Evolutionary conservation across 2,113 vertebrate species (phyloP).

Genomic region (Aspiorhynchus laticeps): DNA sequence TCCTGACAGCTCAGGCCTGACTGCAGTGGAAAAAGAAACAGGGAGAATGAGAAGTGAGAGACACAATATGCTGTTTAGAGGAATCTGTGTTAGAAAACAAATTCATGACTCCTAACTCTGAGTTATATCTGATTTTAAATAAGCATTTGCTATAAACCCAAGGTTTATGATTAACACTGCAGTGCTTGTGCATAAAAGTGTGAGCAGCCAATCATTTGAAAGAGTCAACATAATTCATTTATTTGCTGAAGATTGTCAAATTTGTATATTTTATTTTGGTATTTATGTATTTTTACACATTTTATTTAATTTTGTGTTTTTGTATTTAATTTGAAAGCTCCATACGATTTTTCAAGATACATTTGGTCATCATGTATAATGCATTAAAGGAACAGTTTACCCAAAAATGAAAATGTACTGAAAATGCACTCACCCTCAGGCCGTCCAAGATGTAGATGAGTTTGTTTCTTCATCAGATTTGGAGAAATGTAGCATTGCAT

Average conservation of each 20-base stretch:
- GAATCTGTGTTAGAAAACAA: background rate
- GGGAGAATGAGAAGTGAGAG: background rate
- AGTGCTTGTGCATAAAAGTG: background rate
- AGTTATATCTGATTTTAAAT: no score
- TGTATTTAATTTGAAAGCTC: background rate
- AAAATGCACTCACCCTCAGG: no score
- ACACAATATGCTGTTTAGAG: background rate
- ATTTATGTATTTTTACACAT: background rate
- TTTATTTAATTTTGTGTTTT: background rate
- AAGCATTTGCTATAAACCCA: background rate
- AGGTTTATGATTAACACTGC: background rate
- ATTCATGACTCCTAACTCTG: background rate
- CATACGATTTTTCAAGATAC: background rate
- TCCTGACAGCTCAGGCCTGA: slow-evolving; percentile 6
- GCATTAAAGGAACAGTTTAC: background rate
- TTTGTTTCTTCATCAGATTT: no score
- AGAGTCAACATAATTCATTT: background rate
- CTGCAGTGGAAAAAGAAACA: background rate
- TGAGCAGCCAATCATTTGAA: background rate
- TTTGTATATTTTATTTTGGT: background rate
- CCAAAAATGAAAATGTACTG: no score
- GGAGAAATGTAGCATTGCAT: no score
- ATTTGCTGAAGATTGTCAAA: background rate
- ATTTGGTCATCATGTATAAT: background rate
- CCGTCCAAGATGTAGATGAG: no score